Base-by-base conservation (phyloP, 1,140 invertebrate species). In the Euglossa dilemma region DNA sequence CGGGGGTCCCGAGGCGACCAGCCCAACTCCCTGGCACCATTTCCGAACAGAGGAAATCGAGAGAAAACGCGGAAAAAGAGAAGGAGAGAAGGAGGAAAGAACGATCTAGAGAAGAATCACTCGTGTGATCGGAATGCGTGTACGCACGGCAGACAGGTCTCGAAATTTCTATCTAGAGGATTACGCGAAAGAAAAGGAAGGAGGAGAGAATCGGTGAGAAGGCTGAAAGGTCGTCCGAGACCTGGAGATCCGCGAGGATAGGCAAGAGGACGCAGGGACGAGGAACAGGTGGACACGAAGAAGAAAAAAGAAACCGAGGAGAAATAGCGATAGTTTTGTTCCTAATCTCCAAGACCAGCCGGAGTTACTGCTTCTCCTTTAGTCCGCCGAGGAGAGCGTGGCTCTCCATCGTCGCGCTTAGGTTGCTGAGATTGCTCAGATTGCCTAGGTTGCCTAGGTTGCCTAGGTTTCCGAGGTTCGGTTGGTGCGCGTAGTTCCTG, bases 401-500 rank as follows among this genome's bases (percentile, higher is more conserved):
- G 59, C 92, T 91, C 76, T 94, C 94, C 93, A 94, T 94, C 71
- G 91, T 91, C 56, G 93, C 92, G 87, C 92, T 91, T 20, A 94
- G 86, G 82, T 93, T 94, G 63, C 93, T 91, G 56, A 94, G 87
- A 87, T 94, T 94, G 75, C 93, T 90, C 16, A 94, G 88, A 81
- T 94, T 94, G 50, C 93, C 87, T 4, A 94, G 85, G 79, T 94
- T 93, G 11, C 94, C 92, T 16, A 94, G 89, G 76, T 94, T 93
- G 25, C 93, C 91, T 6, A 94, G 90, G 77, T 94, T 93, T 8
- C 95, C 95, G 95, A 94, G 94, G 92, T 95, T 96, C 11, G 98
- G 98, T 92, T 98, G 98, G 93, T 98, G 98, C 83, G 98, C 98
- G 95, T 99, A 99, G 93, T 99, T 99, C 90, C 98, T 96, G 90